A percentile compares a stretch with the other conserved stretches of the same genome.
Evolutionary conservation across 2,888 invertebrate species (phyloP).

Genomic region (Ptychoptera albimana): DNA sequence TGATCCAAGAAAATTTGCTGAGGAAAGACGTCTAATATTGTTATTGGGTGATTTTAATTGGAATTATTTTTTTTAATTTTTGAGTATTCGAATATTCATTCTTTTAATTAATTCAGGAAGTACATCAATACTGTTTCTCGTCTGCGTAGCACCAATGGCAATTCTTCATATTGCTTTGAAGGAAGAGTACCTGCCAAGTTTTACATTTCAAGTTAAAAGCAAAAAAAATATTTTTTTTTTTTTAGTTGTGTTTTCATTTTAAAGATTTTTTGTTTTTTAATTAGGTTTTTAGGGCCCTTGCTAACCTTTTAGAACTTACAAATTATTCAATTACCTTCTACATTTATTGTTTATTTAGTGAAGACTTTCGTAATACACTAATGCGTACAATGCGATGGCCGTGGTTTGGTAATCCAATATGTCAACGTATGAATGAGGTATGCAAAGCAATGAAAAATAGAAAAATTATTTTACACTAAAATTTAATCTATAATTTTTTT

Average conservation of each 20-base stretch:
- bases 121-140: slow-evolving; percentile 48
- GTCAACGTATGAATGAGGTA: slow-evolving; percentile 26
- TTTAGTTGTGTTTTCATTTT: neutral
- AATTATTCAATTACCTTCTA: slow-evolving; percentile 68
- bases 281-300: slow-evolving; percentile 50
- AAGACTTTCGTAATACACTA: slow-evolving; percentile 56
- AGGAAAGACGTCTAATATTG: slow-evolving; percentile 46
- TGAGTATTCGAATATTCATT: neutral
- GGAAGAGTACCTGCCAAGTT: slow-evolving; percentile 40
- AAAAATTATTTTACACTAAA: neutral
- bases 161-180: slow-evolving; percentile 51
- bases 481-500: neutral
- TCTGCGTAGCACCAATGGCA: slow-evolving; percentile 56
- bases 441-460: too few species aligned
- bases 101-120: slow-evolving; percentile 23
- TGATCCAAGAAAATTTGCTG: slow-evolving; percentile 47
- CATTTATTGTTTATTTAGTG: slow-evolving; percentile 61
- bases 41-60: slow-evolving; percentile 33
- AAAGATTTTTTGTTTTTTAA: neutral
- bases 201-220: slow-evolving; percentile 42
- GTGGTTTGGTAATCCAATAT: slow-evolving; percentile 26
- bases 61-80: neutral
- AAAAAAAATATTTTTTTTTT: too few species aligned
- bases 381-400: slow-evolving; percentile 45
- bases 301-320: slow-evolving; percentile 56